A percentile compares a stretch with the other conserved stretches of the same genome.
Conservation (phyloP, 2,797 vertebrate genomes). For the Channa striata region DNA sequence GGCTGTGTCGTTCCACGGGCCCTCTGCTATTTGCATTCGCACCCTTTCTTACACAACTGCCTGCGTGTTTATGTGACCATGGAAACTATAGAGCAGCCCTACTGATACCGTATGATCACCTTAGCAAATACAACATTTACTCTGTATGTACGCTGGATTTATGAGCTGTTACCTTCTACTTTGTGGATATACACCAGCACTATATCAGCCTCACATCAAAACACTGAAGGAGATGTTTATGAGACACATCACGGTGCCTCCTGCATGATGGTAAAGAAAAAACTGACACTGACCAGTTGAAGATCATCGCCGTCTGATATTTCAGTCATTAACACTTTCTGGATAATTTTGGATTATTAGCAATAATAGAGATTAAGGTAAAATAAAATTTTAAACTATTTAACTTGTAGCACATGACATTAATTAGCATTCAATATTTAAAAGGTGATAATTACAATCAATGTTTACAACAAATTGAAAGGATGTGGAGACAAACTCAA, state of each 20-base stretch:
- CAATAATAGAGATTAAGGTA: too few relatives aligned
- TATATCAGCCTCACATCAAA: slow-evolving; percentile 23
- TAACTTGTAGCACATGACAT: too few relatives aligned
- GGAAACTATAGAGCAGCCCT: slow-evolving; percentile 28
- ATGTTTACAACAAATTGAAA: too few relatives aligned
- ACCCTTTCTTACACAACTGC: slow-evolving; percentile 41
- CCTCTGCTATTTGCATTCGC: slow-evolving; percentile 40
- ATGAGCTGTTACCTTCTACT: background rate
- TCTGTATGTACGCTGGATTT: background rate
- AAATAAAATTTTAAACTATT: too few relatives aligned
- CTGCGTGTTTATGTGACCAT: slow-evolving; percentile 19
- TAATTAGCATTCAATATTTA: too few relatives aligned
- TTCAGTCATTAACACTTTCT: background rate
- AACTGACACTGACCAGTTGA: background rate
- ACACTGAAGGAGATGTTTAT: slow-evolving; percentile 2
- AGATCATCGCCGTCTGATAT: background rate
- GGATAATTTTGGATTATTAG: background rate
- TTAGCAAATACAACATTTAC: slow-evolving; percentile 4
- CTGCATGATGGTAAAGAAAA: background rate
- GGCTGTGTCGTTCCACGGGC: slow-evolving; percentile 19
- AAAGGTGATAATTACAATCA: too few relatives aligned
- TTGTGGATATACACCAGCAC: background rate
- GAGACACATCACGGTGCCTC: background rate
- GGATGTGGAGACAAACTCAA: too few relatives aligned
- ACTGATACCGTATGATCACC: slow-evolving; percentile 2